These are phyloP conservation scores for Zhuqinia jingwanae DNA, from an alignment of 2,888 invertebrate species.

Conservation along the genomic window DNA sequence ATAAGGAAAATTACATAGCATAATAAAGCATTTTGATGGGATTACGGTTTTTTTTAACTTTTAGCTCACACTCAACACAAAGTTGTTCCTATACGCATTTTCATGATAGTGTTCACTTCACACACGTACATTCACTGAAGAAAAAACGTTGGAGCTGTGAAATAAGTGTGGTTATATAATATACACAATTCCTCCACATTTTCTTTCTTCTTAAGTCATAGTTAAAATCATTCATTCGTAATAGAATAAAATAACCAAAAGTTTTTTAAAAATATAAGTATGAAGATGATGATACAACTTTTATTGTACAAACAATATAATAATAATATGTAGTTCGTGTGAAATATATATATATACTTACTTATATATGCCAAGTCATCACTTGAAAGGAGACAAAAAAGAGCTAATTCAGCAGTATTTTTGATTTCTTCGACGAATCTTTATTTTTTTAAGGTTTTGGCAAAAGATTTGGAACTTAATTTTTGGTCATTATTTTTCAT, in stretches of 20 bases:
- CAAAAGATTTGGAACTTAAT: constrained; percentile 22
- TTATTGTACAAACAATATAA: constrained; percentile 1
- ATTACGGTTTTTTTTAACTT: constrained; percentile 31
- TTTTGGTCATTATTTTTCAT: constrained; percentile 1
- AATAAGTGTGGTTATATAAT: neutral
- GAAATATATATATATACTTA: too few species aligned
- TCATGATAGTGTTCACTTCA: too few species aligned
- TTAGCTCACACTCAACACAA: neutral
- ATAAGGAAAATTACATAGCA: neutral
- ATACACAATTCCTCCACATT: neutral
- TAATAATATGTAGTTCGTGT: constrained; percentile 12
- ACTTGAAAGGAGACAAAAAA: constrained; percentile 31
- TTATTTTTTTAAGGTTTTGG: constrained; percentile 54
- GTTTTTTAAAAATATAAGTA: neutral
- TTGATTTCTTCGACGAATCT: too few species aligned
- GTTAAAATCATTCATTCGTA: constrained; percentile 63
- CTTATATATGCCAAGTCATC: constrained; percentile 59
- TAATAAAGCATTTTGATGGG: constrained; percentile 60
- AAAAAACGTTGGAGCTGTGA: constrained; percentile 16
- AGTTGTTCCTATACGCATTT: constrained; percentile 14
- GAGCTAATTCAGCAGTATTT: constrained; percentile 57
- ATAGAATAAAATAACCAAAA: constrained; percentile 56
- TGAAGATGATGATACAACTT: neutral
- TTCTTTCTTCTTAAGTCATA: constrained; percentile 21
- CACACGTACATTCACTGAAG: too few species aligned